phyloP scores from a whole-genome alignment of 2,888 invertebrate species.

The Drosophila infuscata region DNA sequence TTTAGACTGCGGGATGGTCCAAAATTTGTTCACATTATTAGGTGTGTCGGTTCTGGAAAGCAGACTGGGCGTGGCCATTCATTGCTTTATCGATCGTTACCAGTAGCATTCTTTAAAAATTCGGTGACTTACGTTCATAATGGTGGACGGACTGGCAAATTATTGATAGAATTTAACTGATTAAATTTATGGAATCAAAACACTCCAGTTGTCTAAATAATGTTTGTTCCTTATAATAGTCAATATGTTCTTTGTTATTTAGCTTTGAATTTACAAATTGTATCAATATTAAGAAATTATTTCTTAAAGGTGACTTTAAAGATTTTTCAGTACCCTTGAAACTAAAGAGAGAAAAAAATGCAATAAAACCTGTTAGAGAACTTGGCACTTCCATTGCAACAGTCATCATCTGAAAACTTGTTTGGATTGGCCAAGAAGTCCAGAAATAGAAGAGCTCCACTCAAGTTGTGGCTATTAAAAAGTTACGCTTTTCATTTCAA shows the following conservation, averaged over 20 bases:
- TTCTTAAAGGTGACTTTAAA: not conserved
- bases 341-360: not conserved
- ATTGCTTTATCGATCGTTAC: too few relatives aligned
- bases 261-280: not conserved
- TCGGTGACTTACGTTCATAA: too few relatives aligned
- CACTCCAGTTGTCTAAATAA: not conserved
- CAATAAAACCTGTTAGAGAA: constrained; percentile 37
- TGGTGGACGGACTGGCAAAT: too few relatives aligned
- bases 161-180: not conserved
- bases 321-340: constrained; percentile 31
- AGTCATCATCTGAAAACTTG: constrained; percentile 71
- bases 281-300: not conserved
- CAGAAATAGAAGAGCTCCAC: constrained; percentile 39
- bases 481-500: constrained; percentile 77
- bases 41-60: too few relatives aligned
- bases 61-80: too few relatives aligned
- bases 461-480: constrained; percentile 75
- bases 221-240: not conserved
- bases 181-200: not conserved
- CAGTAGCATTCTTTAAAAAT: too few relatives aligned
- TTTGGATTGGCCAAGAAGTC: constrained; percentile 36
- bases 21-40: too few relatives aligned
- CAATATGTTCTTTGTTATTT: not conserved
- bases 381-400: constrained; percentile 46
- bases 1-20: too few relatives aligned